Evolutionary conservation across 2,113 vertebrate genomes (phyloP), one percentile per base, ranked within the genome.

Genomic region (Coptodon bakossiorum): DNA sequence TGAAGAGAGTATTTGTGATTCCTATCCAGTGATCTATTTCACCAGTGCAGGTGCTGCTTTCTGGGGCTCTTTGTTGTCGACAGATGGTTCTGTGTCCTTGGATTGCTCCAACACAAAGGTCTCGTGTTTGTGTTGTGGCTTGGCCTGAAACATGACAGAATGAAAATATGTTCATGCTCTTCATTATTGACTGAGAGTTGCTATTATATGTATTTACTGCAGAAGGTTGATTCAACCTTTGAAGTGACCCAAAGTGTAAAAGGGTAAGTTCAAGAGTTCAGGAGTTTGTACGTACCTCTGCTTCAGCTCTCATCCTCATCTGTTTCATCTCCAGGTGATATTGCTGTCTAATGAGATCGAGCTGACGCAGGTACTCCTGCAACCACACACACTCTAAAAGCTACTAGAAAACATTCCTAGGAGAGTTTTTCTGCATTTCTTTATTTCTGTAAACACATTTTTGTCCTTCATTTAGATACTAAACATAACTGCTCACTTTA

Each of bases 301-400:
- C 59, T 50, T 94, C 96, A 57, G 95, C 95, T 95, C 95, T 97
- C 45, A 71, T 93, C 88, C 90, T 97, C 90, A 97, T 96, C 90
- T 95, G 96, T 88, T 95, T 97, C 84, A 97, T 89, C 43, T 97
- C 92, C 6, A 85, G 95, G 11, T 97, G 97, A 94, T 99, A 99
- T 88, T 97, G 97, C 56, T 97, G 96, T 34, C 98, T 96, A 92
- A 99, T 98, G 89, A 95, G 89, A 80, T 97, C 94, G 82, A 99
- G 84, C 88, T 98, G 97, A 84, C 94, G 94, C 86, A 98, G 93
- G 82, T 98, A 98, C 61, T 98, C 97, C 98, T 98, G 84, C 27
- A 43, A 38, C 45, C 50, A 81, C 82, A 81, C 80, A 86, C 48
- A 52, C 52, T 19, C 63, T 50, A 38, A 52, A 80, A 78, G 45